phyloP scores from a whole-genome alignment of 2,888 invertebrate species.

The Euzetes globulus region DNA sequence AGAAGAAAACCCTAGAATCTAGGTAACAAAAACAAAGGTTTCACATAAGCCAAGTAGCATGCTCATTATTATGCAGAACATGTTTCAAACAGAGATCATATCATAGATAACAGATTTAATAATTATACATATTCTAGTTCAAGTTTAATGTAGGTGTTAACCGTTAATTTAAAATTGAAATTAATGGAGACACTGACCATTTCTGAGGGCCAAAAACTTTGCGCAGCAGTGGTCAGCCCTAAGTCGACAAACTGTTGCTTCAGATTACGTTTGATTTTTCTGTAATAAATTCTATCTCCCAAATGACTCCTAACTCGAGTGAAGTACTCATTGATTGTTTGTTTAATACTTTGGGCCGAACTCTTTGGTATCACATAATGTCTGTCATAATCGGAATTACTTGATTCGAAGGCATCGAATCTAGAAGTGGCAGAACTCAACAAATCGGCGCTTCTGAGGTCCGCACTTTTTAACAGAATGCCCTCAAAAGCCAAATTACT shows the following conservation, averaged over 20 bases:
- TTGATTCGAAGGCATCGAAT: background rate
- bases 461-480: background rate
- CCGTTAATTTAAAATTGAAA: too few species aligned
- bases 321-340: background rate
- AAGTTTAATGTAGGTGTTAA: too few species aligned
- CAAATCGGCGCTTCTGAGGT: background rate
- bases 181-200: background rate
- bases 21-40: too few species aligned
- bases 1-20: too few species aligned
- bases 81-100: too few species aligned
- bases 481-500: background rate
- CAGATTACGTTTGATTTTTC: constrained; percentile 21
- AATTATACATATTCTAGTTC: too few species aligned
- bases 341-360: background rate
- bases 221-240: constrained; percentile 30
- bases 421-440: too few species aligned
- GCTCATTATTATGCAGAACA: too few species aligned
- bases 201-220: constrained; percentile 23
- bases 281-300: background rate
- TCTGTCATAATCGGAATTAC: background rate
- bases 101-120: too few species aligned
- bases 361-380: constrained; percentile 8
- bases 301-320: background rate
- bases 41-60: too few species aligned
- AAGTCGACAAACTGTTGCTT: constrained; percentile 2